These are phyloP conservation scores for Platanista minor DNA, from an alignment of 2,113 vertebrate species.

Conservation along the genomic window DNA sequence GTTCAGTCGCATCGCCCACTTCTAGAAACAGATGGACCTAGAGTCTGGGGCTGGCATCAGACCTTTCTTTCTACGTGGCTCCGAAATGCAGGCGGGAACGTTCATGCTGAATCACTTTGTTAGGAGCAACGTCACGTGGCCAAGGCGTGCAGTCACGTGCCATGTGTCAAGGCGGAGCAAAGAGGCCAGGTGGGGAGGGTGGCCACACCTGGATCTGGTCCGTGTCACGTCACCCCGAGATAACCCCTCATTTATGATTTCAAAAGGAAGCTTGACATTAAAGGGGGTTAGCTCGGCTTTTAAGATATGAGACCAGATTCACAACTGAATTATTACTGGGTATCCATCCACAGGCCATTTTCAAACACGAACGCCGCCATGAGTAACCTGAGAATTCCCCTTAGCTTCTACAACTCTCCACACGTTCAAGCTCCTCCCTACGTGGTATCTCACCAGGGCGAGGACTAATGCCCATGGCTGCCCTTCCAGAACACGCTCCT, in stretches of 20 bases:
- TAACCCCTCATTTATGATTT: too few relatives aligned
- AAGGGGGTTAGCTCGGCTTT: neutral
- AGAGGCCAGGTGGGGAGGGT: neutral
- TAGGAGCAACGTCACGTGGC: fast-evolving
- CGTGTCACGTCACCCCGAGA: fast-evolving
- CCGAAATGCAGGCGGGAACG: fast-evolving
- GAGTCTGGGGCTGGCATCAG: fast-evolving
- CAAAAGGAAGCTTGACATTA: neutral
- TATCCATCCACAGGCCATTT: fast-evolving
- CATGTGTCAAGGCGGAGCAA: neutral
- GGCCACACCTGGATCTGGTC: neutral
- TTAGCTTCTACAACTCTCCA: fast-evolving
- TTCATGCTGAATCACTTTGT: fast-evolving
- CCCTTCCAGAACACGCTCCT: fast-evolving
- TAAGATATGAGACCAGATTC: neutral
- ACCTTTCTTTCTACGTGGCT: fast-evolving
- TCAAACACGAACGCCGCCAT: fast-evolving
- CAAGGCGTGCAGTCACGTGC: too few relatives aligned
- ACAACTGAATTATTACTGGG: fast-evolving
- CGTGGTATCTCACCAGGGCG: fast-evolving
- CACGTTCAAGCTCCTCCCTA: fast-evolving
- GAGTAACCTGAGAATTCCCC: fast-evolving
- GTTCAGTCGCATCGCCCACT: fast-evolving
- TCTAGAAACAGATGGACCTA: neutral
- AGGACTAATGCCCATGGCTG: fast-evolving